Evolutionary conservation across 2,888 invertebrate genomes (phyloP), one percentile per base, ranked within the genome.

Genomic region (Orchesella flavescens): DNA sequence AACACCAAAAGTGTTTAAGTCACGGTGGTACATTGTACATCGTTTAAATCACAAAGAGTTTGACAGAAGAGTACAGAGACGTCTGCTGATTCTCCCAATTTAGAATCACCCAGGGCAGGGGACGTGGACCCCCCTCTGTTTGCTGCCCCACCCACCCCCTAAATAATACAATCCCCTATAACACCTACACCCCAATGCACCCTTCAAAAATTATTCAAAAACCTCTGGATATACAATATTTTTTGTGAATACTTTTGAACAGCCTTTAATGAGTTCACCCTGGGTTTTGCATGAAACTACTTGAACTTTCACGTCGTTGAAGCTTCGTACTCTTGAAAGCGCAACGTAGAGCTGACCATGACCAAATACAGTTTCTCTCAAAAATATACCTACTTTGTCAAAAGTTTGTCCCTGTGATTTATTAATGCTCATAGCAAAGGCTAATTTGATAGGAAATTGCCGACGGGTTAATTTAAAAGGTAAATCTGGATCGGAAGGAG

Each of bases 371-470:
- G 86, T 81, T 4, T 55, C 15, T 13, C 84, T 84, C 21, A 87
- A 46, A 61, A 57, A 87, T 5, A 88, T 21, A 9, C 88, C 87
- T 59, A 85, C 80, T n/a, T 81, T 63, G 43, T 88, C 78, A 9
- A 88, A 76, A 15, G 87, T 85, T 72, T 89, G 89, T 0, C 89
- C 89, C 73, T 89, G 89, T 1, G 89, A 86, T 76, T 90, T 89
- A 34, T 88, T 87, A 19, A 74, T 74, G 1, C 89, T 89, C 82
- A 88, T 88, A 0, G 71, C 66, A 83, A 87, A 90, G 9, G 89
- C 88, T 0, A 89, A 53, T 17, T 87, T 83, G 1, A 90, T n/a
- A 2, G 88, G 89, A 72, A 89, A 89, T 68, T 89, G 88, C 9
- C 85, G 74, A n/a, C 88, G 71, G 24, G 73, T 84, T 15, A 89